These are phyloP conservation scores for Athalia cordata DNA, from an alignment of 2,888 invertebrate species.

Conservation along the genomic window DNA sequence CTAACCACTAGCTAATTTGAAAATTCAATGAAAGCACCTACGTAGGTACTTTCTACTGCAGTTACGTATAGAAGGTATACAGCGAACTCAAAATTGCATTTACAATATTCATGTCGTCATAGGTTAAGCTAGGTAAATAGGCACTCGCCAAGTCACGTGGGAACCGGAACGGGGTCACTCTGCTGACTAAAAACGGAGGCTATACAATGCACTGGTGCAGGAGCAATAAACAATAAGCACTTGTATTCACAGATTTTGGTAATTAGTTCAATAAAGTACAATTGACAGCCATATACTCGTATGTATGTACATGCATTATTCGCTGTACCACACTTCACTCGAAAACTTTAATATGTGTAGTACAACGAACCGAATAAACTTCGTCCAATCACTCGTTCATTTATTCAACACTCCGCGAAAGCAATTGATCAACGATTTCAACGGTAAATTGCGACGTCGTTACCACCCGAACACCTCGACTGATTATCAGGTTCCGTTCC, in stretches of 20 bases:
- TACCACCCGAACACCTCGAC: too few species aligned
- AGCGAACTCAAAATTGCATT: constrained; percentile 20
- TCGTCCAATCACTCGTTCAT: background rate
- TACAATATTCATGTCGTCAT: background rate
- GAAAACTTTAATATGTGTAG: background rate
- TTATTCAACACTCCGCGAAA: background rate
- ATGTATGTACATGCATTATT: background rate
- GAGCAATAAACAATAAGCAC: background rate
- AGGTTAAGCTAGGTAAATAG: background rate
- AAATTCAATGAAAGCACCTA: background rate
- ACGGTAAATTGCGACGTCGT: background rate
- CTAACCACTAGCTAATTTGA: background rate
- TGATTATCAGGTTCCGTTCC: too few species aligned
- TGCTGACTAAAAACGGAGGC: background rate
- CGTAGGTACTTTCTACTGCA: background rate
- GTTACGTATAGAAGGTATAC: background rate
- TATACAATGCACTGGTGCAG: background rate
- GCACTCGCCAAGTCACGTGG: background rate
- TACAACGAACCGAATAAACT: background rate
- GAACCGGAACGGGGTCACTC: background rate
- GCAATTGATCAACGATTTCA: background rate
- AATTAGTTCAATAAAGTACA: constrained; percentile 9
- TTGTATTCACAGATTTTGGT: background rate
- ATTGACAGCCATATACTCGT: background rate
- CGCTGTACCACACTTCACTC: background rate